Percentiles rank a stretch among this genome's conserved stretches.
phyloP scores from a whole-genome alignment of 2,113 vertebrate species.

The Silurus asotus region DNA sequence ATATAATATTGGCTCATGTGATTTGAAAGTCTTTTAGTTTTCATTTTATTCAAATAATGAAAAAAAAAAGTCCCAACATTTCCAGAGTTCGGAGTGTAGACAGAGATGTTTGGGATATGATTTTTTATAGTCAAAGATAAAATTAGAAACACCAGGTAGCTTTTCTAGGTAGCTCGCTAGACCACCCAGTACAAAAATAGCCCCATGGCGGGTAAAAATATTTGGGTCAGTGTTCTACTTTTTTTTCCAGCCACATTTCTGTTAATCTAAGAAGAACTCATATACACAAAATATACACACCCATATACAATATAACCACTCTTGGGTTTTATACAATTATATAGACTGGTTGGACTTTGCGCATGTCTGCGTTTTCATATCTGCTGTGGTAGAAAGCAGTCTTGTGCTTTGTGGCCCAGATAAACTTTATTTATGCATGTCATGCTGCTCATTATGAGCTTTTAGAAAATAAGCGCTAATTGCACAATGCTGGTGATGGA shows the following conservation, averaged over 20 bases:
- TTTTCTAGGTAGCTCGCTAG: neutral
- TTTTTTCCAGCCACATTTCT: neutral
- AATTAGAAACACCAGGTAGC: neutral
- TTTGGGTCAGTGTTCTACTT: constrained; percentile 36
- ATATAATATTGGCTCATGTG: neutral
- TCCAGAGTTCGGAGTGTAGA: neutral
- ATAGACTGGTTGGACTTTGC: neutral
- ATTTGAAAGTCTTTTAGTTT: neutral
- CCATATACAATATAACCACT: neutral
- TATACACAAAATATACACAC: neutral
- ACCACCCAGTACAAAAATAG: neutral
- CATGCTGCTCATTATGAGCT: constrained; percentile 37
- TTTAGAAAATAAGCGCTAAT: constrained; percentile 17
- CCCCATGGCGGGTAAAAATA: neutral
- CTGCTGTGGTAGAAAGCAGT: neutral
- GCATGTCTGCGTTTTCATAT: neutral
- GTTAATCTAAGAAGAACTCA: neutral
- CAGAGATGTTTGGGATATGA: no score
- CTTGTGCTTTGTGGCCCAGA: constrained; percentile 16
- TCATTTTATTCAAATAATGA: neutral
- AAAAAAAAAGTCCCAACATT: neutral
- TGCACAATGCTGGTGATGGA: neutral
- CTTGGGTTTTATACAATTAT: neutral
- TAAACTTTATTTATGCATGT: constrained; percentile 23
- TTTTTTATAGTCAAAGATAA: neutral